Percentiles rank a stretch among this genome's conserved stretches.
Evolutionary conservation across 1,140 invertebrate genomes (phyloP).

Genomic region (Leguminivora glycinivorella): DNA sequence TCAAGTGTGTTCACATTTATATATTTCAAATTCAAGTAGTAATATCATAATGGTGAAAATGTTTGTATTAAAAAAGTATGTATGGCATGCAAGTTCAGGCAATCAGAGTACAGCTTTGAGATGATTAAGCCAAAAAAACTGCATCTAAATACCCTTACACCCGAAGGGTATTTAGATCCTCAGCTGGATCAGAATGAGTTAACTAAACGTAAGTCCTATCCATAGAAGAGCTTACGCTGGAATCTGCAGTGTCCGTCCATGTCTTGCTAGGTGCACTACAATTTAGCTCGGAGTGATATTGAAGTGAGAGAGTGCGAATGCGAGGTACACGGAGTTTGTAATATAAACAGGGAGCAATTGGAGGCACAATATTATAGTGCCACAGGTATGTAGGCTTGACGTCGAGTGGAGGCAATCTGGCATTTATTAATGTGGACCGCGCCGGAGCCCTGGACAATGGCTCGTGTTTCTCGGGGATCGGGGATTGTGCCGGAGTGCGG

Average conservation of each 20-base stretch:
- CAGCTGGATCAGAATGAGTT: too few relatives aligned
- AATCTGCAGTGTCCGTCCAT: not conserved
- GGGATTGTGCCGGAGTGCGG: slow-evolving; percentile 45
- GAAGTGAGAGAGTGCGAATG: slow-evolving; percentile 37
- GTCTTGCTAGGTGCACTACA: not conserved
- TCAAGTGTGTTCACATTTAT: not conserved
- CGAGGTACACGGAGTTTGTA: slow-evolving; percentile 49
- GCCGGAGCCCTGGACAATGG: slow-evolving; percentile 61
- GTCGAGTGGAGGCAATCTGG: slow-evolving; percentile 52
- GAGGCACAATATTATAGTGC: slow-evolving; percentile 28
- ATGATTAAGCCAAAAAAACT: too few relatives aligned
- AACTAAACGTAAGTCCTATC: not conserved
- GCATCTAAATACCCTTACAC: too few relatives aligned
- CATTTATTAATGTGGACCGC: slow-evolving; percentile 67
- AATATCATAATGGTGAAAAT: too few relatives aligned
- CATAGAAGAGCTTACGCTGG: not conserved
- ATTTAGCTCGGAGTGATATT: slow-evolving; percentile 23
- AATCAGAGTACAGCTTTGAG: too few relatives aligned
- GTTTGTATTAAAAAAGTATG: too few relatives aligned
- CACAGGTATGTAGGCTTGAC: slow-evolving; percentile 32
- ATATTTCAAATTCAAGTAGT: too few relatives aligned
- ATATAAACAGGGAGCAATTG: slow-evolving; percentile 35
- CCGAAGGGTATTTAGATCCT: too few relatives aligned
- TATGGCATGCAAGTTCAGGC: too few relatives aligned
- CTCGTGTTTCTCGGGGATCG: slow-evolving; percentile 57